phyloP scores from a whole-genome alignment of 2,888 invertebrate genomes.

The Catocala nupta region DNA sequence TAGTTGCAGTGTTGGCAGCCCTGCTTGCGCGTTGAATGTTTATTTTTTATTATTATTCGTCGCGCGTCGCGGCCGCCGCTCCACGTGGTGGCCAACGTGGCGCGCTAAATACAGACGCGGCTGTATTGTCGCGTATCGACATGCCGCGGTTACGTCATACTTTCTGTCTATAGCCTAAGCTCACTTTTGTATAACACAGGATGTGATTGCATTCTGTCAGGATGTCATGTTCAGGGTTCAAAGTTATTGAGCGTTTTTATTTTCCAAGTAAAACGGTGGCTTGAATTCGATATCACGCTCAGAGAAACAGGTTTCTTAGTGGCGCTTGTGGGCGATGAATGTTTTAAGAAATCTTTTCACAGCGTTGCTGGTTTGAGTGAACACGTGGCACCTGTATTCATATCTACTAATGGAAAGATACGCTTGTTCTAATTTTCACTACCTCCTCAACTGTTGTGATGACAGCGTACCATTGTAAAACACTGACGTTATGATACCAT shows the following conservation, averaged over 20 bases:
- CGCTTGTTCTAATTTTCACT: background rate
- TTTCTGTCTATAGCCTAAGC: constrained; percentile 32
- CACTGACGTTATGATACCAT: too few species aligned
- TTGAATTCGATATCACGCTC: background rate
- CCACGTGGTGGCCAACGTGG: constrained; percentile 53
- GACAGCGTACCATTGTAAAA: background rate
- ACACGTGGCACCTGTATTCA: constrained; percentile 7
- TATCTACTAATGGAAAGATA: background rate
- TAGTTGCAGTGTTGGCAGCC: constrained; percentile 40
- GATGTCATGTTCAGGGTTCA: constrained; percentile 23
- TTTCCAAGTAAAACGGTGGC: constrained; percentile 1
- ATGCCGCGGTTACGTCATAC: constrained; percentile 47
- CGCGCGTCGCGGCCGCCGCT: constrained; percentile 47
- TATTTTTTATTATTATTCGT: constrained; percentile 57
- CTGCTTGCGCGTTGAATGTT: constrained; percentile 51
- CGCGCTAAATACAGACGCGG: constrained; percentile 51
- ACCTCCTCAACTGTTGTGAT: background rate
- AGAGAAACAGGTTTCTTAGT: constrained; percentile 32
- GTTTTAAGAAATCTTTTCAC: constrained; percentile 7
- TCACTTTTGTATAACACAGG: constrained; percentile 33
- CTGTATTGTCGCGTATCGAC: constrained; percentile 48
- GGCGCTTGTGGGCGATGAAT: constrained; percentile 18
- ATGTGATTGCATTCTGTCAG: constrained; percentile 30
- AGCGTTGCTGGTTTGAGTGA: background rate
- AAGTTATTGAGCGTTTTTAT: constrained; percentile 11